phyloP scores from a whole-genome alignment of 2,888 invertebrate species.

The Apotomis capreana region DNA sequence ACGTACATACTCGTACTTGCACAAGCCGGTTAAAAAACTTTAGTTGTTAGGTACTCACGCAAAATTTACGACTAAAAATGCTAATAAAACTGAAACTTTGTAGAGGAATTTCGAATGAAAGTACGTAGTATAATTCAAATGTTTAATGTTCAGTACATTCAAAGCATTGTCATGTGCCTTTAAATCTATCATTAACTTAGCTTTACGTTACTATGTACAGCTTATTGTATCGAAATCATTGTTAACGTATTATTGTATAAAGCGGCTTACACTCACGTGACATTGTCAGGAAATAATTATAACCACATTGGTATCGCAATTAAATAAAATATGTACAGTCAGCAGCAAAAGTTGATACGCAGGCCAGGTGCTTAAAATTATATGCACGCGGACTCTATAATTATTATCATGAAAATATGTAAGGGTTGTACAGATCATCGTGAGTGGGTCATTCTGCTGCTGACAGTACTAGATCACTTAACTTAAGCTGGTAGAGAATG shows the following conservation, averaged over 20 bases:
- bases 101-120: conserved; percentile 2
- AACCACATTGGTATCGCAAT: too few relatives aligned
- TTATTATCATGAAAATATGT: too few relatives aligned
- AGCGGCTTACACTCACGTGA: too few relatives aligned
- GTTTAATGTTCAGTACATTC: conserved; percentile 79
- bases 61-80: not conserved
- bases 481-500: too few relatives aligned
- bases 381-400: too few relatives aligned
- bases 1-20: not conserved
- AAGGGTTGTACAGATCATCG: too few relatives aligned
- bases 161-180: conserved; percentile 68
- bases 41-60: not conserved
- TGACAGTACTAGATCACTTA: too few relatives aligned
- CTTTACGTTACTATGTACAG: conserved; percentile 61
- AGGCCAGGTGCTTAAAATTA: too few relatives aligned
- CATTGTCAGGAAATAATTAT: too few relatives aligned
- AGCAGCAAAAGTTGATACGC: too few relatives aligned
- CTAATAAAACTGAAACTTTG: not conserved
- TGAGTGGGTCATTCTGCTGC: too few relatives aligned
- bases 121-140: conserved; percentile 58
- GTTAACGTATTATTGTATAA: not conserved
- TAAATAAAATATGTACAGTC: too few relatives aligned
- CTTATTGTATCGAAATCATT: conserved; percentile 53
- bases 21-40: not conserved
- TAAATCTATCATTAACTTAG: conserved; percentile 39